Evolutionary conservation across 2,113 vertebrate genomes (phyloP).

Genomic region (Hemicordylus capensis): DNA sequence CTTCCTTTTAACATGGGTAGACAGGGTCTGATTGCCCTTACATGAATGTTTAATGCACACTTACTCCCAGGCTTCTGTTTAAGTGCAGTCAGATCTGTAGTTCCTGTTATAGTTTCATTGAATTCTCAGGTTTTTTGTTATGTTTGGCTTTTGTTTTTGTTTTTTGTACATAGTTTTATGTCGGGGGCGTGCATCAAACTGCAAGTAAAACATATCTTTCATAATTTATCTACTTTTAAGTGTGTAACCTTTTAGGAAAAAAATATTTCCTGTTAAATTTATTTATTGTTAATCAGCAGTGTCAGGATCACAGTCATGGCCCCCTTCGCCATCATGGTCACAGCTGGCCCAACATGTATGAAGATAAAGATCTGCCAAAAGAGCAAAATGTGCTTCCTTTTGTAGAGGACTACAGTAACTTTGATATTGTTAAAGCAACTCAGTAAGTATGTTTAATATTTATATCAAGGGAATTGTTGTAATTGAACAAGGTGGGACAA

Average conservation of each 20-base stretch:
- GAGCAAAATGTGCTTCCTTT: constrained; percentile 75
- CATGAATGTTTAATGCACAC: not conserved
- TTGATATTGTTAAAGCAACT: constrained; percentile 93
- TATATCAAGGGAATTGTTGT: no score
- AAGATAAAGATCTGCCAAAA: constrained; percentile 69
- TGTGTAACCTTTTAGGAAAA: not conserved
- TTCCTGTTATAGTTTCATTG: not conserved
- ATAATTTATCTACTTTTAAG: not conserved
- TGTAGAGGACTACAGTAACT: constrained; percentile 86
- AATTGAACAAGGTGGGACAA: no score
- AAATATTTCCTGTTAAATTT: not conserved
- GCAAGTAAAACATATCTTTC: not conserved
- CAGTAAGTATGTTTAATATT: constrained; percentile 83
- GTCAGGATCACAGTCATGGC: constrained; percentile 76
- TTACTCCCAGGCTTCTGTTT: not conserved
- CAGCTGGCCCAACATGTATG: constrained; percentile 33
- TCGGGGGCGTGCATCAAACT: not conserved
- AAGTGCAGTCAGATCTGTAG: not conserved
- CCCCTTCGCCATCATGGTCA: constrained; percentile 73
- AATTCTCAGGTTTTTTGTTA: not conserved
- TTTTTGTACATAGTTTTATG: not conserved
- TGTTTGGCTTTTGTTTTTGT: not conserved
- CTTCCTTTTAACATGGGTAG: not conserved
- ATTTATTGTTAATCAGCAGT: constrained; percentile 62
- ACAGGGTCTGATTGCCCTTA: not conserved